Conservation (phyloP, 2,797 vertebrate genomes). For the Forpus xanthops region DNA sequence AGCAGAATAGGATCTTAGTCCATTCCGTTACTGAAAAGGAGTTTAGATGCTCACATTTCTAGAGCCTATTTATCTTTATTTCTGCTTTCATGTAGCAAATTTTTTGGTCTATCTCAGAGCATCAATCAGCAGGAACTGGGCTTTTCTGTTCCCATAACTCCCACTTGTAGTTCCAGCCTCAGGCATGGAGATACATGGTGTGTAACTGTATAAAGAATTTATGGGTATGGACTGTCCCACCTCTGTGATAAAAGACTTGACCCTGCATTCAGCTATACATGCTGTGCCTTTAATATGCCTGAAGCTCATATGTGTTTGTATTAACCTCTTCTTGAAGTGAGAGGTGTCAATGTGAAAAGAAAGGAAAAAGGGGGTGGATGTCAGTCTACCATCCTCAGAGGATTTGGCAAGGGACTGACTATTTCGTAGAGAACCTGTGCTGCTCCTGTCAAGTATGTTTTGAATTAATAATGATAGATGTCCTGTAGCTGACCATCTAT, state of each 20-base stretch:
- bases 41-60: constrained; percentile 16
- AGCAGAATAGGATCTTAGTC: not conserved
- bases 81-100: not conserved
- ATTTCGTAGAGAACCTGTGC: not conserved
- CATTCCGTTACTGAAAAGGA: not conserved
- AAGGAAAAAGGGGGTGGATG: not conserved
- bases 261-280: not conserved
- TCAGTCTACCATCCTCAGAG: not conserved
- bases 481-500: not conserved
- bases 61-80: not conserved
- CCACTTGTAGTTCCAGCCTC: not conserved
- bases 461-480: not conserved
- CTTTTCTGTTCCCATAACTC: not conserved
- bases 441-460: not conserved
- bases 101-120: not conserved
- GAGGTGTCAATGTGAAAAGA: not conserved
- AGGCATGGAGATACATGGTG: not conserved
- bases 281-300: not conserved
- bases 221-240: not conserved
- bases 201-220: not conserved
- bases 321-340: not conserved
- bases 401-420: not conserved
- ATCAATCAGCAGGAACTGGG: not conserved
- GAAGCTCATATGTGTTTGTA: not conserved
- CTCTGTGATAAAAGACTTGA: not conserved